Base-by-base conservation (phyloP, 2,113 vertebrate species). In the Silurus asotus region DNA sequence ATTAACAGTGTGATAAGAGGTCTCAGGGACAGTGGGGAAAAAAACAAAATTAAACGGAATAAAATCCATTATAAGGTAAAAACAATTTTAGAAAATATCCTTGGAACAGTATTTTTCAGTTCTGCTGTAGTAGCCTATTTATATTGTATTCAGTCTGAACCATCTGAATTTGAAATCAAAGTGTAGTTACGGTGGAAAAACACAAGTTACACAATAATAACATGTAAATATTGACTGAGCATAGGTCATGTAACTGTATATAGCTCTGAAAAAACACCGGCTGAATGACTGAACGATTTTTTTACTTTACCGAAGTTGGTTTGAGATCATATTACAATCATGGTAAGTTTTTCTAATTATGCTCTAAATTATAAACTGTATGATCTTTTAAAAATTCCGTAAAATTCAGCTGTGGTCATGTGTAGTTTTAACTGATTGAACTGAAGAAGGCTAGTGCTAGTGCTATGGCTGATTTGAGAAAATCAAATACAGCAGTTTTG, bases 201-300 rank as follows among this genome's bases (percentile, higher is more conserved):
- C 49, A 67, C 7, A 56, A 51, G 67, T 88, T 76, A 61, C 65
- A 23, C 67, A 88, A 88, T 64, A 51, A 85, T 7, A 51, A 45
- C 17, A 19, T 17, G 84, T 80, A 72, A 72, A 81, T 14, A 69
- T 49, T 81, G 64, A 4, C 49, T 23, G 28, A 74, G 23, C 78
- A 20, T 17, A 62, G 76, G 64, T 28, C 70, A 74, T 7, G 25
- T 78, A 20, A 58, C 28, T n/a, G 74, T 6, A 37, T 7, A 82
- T 3, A 19, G 37, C 65, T 81, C 6, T 25, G 37, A 81, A n/a
- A 72, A 37, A 62, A 11, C 67, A 23, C 55, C 37, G 10, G 55
- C 14, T 69, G 19, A 25, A 15, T 1, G 6, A 56, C 51, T n/a
- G 17, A 11, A 15, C 4, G 72, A 65, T 8, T 8, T 7, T 7